Evolutionary conservation across 2,888 invertebrate species (phyloP), one percentile per base, ranked within the genome.

Genomic region (Sesia bembeciformis): DNA sequence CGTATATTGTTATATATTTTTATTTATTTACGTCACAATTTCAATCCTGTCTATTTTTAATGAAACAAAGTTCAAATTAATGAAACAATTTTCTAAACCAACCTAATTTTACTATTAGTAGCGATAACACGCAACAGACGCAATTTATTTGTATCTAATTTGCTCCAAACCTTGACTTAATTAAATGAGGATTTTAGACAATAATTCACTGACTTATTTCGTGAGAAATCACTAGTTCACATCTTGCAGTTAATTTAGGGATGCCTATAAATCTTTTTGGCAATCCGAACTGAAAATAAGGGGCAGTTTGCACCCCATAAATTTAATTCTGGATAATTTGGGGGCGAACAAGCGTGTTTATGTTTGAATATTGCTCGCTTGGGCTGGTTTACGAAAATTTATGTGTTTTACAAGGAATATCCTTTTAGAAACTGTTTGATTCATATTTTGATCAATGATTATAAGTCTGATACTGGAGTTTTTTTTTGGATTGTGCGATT

Each of bases 281-380:
- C 59, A 62, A 64, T 70, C 63, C 61, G 65, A 64, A 64, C 63
- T 50, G 51, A 52, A 71, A 74, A 72, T 69, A 68, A 68, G 62
- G 62, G 62, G 65, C 60, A 64, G 64, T 66, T 67, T 65, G 61
- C 61, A 66, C 62, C 50, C 56, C 56, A 57, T 61, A 62, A 67
- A 64, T 65, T 64, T 58, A 53, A 56, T 57, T 60, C 55, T 52
- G 52, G 56, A 58, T 59, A 58, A 63, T 64, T 63, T 64, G 52
- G 55, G 55, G 52, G 57, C 39, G 39, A 50, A 50, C 39, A 39
- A 39, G 39, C 50, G 50, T 50, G 50, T 50, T 50, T 39, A 5
- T 46, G 23, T 46, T 46, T 46, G 46, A 46, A 46, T 46, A 46
- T 46, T 46, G 23, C 46, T 46, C 46, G 46, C 46, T 46, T 46